Percentiles rank a stretch among this genome's conserved stretches.
Conservation (phyloP, 2,113 vertebrate genomes). For the Microcebus murinus region DNA sequence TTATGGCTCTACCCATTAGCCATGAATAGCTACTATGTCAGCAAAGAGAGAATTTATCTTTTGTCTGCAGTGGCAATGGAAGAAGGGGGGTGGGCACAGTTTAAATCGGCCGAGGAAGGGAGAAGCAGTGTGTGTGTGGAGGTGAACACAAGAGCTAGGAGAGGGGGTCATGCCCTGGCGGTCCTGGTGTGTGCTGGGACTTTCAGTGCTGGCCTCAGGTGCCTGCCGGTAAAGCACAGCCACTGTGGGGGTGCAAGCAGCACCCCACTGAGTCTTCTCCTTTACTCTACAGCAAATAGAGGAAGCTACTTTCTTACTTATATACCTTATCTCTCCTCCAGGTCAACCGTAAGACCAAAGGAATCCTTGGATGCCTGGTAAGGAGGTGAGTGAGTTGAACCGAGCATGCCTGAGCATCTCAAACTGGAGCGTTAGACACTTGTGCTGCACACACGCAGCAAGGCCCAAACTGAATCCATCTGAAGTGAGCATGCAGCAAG, state of each 20-base stretch:
- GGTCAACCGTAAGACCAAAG: background rate
- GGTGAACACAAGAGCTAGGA: background rate
- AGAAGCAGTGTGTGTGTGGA: background rate
- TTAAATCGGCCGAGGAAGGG: background rate
- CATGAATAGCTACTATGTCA: background rate
- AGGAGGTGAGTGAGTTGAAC: background rate
- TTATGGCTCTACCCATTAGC: background rate
- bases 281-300: background rate
- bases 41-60: background rate
- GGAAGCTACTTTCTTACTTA: background rate
- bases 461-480: background rate
- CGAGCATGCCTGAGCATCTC: background rate
- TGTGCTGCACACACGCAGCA: background rate
- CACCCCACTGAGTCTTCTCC: background rate
- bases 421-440: background rate
- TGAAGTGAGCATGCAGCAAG: background rate
- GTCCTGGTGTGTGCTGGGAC: background rate
- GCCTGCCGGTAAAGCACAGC: background rate
- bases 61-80: background rate
- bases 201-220: background rate
- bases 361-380: background rate
- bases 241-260: background rate
- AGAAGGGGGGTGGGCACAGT: background rate
- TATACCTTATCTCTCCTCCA: background rate
- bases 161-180: background rate